Percentiles rank a stretch among this genome's conserved stretches.
These are phyloP conservation scores for Rhabdomys pumilio DNA, from an alignment of 2,797 vertebrate species.

Conservation along the genomic window DNA sequence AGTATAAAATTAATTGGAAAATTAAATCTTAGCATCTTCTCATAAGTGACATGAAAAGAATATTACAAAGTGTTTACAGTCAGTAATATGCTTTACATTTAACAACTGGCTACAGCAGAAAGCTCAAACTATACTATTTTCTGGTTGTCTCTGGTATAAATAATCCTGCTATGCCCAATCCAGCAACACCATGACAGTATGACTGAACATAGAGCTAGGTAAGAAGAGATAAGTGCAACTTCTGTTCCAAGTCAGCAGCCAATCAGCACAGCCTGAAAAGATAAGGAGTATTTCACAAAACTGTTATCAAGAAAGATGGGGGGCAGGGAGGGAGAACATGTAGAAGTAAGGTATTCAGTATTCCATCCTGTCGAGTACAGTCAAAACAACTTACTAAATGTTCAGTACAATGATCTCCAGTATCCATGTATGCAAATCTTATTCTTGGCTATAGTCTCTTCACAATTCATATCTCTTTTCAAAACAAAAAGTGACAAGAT, in stretches of 20 bases:
- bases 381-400: conserved; percentile 64
- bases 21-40: conserved; percentile 53
- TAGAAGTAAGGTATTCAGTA: conserved; percentile 29
- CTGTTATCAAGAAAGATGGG: conserved; percentile 1
- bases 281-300: conserved; percentile 45
- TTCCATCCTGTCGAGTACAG: conserved; percentile 43
- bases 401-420: conserved; percentile 42
- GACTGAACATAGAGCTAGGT: background rate
- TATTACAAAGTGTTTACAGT: conserved; percentile 48
- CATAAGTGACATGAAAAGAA: conserved; percentile 63
- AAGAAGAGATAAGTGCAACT: conserved; percentile 14
- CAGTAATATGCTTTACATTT: conserved; percentile 38
- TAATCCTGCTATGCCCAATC: conserved; percentile 17
- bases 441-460: conserved; percentile 55
- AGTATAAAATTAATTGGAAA: conserved; percentile 54
- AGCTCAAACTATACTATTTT: background rate
- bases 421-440: conserved; percentile 48
- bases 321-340: too few species aligned
- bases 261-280: conserved; percentile 60
- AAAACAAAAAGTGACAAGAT: conserved; percentile 58
- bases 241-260: conserved; percentile 34
- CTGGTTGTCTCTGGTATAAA: conserved; percentile 16
- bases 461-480: conserved; percentile 55
- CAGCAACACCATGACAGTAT: conserved; percentile 21
- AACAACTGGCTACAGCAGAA: background rate